Evolutionary conservation across 2,888 invertebrate species (phyloP), one percentile per base, ranked within the genome.

Genomic region (Dasysyrphus tricinctus): DNA sequence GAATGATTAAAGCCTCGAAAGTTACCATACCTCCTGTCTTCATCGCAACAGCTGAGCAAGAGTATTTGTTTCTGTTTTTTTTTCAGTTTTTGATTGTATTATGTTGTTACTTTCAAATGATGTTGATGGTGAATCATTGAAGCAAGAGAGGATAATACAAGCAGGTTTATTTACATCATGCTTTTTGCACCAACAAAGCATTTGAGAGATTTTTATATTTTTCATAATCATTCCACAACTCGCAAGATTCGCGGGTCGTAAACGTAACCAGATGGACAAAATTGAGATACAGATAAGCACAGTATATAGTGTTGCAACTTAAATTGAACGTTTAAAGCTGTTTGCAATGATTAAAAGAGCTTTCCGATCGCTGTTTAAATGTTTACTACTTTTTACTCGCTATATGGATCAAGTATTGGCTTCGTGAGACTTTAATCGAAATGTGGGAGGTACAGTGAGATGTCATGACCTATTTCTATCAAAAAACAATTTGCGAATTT

Each of bases 1-100:
- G 73, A 67, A 34, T 57, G 70, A 81, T 77, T 51, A 73, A 76
- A 72, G 29, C 63, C 78, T 74, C 47, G 61, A 69, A 78, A 59
- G 73, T 49, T 49, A 83, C 14, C 32, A 9, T 44, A 47, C 65
- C 49, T 24, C 24, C 39, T 61, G 24, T 39, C 14, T 39, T 19
- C 7, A 47, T 74, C 67, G 63, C 63, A 63, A 34, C 73, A 24
- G 51, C 63, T 69, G 39, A 70, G 19, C 61, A 32, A 78, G 54
- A 70, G 42, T 24, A 49, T 42, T 14, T 49, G 19, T 57, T n/a
- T 32, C 19, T 24, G 6, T 73, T 54, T 51, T 67, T 73, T 61
- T 11, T 16, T 39, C 12, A 44, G 7, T 61, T 47, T 69, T 75
- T 63, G 37, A 37, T 73, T 59, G 44, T 49, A 34, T 42, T 59